Evolutionary conservation across 2,797 vertebrate species (phyloP), one percentile per base, ranked within the genome.

Genomic region (Tenualosa thibaudeaui): DNA sequence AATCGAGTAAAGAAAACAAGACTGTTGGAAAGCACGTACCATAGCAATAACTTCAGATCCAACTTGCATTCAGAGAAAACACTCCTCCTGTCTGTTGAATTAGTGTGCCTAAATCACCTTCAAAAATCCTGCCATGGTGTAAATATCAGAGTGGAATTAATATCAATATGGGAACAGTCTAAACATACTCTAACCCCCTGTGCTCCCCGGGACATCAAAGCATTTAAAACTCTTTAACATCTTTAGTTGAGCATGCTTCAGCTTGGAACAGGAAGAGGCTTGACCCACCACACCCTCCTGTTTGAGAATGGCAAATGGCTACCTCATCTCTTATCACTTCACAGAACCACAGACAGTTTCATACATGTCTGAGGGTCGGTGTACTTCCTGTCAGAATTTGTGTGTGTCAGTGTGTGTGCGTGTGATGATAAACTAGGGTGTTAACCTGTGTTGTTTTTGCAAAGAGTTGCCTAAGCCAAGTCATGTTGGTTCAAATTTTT

Each of bases 211-310:
- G 71, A 78, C 37, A 78, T 78, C 37, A 78, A 78, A 78, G 71
- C 40, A 13, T 78, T 9, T 78, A 40, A 75, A 78, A 22, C 40
- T 7, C 5, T n/a, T n/a, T n/a, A n/a, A n/a, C 53, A 51, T 87
- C 62, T 40, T 86, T 54, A 81, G 75, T 82, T 60, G 19, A 46
- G 49, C 84, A 51, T 53, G 53, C 65, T 83, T 86, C 60, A 22
- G 75, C 83, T 17, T 88, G 37, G 75, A 86, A 84, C 81, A 84
- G 84, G 86, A 84, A 84, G 86, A 81, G 26, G 37, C 5, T 3
- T 56, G 81, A 82, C 54, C 84, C 65, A 50, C 68, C 81, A 82
- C 62, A 51, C 51, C 81, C 75, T 71, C 58, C 51, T 1, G 51
- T 40, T 46, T 43, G 22, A 58, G 40, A 13, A 81, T 46, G 37